These are phyloP conservation scores for Megalops atlanticus DNA, from an alignment of 2,113 vertebrate genomes.

Conservation along the genomic window DNA sequence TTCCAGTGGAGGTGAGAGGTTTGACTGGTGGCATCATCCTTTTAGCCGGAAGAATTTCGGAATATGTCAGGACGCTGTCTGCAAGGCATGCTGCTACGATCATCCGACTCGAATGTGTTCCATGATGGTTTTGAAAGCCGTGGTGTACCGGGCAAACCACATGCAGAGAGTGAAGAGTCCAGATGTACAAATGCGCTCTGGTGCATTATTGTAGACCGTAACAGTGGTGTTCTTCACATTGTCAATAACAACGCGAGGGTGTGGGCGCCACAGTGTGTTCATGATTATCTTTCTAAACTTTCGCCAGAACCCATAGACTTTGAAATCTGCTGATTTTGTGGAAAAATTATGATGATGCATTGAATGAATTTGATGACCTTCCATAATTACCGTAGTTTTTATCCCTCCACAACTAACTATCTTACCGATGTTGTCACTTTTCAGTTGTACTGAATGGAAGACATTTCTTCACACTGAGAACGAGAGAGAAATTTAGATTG, in stretches of 20 bases:
- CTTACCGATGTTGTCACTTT: not conserved
- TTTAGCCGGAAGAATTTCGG: conserved; percentile 14
- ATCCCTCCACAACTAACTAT: not conserved
- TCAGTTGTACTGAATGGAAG: conserved; percentile 19
- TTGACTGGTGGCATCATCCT: conserved; percentile 28
- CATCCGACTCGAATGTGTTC: too few relatives aligned
- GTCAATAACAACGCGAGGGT: not conserved
- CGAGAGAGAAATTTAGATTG: not conserved
- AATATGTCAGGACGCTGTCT: not conserved
- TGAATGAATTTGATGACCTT: not conserved
- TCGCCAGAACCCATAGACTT: not conserved
- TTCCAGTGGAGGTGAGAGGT: conserved; percentile 32
- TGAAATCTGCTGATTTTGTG: conserved; percentile 2
- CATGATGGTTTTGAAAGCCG: too few relatives aligned
- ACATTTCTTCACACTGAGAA: not conserved
- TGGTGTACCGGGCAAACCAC: too few relatives aligned
- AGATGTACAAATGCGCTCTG: not conserved
- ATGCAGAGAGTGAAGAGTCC: not conserved
- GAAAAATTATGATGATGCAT: conserved; percentile 1
- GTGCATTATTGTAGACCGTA: not conserved
- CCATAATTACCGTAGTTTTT: not conserved
- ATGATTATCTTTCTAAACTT: not conserved
- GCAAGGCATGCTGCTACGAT: too few relatives aligned
- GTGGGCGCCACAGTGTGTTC: not conserved
- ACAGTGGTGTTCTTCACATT: not conserved